A percentile compares a stretch with the other conserved stretches of the same genome.
Evolutionary conservation across 2,113 vertebrate genomes (phyloP).

Genomic region (Actenoides hombroni): DNA sequence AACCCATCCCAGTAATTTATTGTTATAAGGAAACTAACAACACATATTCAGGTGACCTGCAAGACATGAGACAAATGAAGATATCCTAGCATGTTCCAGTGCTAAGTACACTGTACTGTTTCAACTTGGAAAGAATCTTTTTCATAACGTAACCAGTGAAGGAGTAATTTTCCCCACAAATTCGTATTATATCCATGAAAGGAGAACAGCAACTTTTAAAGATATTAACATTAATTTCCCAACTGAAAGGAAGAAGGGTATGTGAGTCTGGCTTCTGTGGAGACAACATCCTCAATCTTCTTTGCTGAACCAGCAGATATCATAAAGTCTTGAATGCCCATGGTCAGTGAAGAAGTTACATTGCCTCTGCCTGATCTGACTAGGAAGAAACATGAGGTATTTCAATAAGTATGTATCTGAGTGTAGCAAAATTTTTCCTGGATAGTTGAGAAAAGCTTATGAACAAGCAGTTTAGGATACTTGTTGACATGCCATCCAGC

Average conservation of each 20-base stretch:
- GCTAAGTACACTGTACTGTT: background rate
- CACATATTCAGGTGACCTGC: background rate
- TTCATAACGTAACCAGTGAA: background rate
- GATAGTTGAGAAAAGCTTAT: background rate
- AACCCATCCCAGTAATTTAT: background rate
- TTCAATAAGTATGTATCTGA: background rate
- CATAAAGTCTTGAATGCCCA: background rate
- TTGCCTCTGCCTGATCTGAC: background rate
- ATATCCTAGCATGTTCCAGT: background rate
- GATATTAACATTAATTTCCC: background rate
- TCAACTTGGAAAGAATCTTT: background rate
- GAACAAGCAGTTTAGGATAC: background rate
- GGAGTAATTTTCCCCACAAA: background rate
- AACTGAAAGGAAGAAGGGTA: background rate
- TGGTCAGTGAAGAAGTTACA: background rate
- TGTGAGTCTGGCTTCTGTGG: background rate
- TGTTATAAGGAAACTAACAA: background rate
- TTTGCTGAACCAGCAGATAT: background rate
- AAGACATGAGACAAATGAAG: background rate
- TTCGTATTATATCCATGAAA: background rate
- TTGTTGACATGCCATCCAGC: background rate
- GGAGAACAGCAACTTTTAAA: background rate
- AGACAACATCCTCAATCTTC: background rate
- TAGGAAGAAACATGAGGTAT: background rate
- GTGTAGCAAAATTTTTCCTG: background rate